Evolutionary conservation across 1,140 invertebrate species (phyloP).

Genomic region (Bombus waltoni): DNA sequence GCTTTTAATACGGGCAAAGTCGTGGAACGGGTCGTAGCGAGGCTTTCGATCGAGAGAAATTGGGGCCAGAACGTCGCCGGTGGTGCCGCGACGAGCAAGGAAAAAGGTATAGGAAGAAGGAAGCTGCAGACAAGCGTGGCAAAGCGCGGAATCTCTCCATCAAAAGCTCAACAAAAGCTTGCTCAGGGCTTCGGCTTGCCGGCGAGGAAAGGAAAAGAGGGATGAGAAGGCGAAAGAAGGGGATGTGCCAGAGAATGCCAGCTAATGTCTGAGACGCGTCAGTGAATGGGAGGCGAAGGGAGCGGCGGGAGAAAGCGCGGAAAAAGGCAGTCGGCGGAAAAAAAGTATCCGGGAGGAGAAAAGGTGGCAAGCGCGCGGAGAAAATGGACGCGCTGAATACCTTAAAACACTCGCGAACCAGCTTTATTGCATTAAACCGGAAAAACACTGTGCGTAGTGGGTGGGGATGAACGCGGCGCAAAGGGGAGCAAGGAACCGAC

Average conservation of each 20-base stretch:
- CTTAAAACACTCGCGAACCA: conserved; percentile 36
- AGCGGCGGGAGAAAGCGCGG: conserved; percentile 36
- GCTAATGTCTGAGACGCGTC: conserved; percentile 67
- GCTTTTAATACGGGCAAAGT: conserved; percentile 41
- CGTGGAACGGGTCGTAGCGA: conserved; percentile 55
- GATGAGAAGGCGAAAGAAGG: conserved; percentile 35
- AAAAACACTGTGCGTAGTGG: background rate
- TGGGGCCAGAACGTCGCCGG: conserved; percentile 51
- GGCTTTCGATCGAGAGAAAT: conserved; percentile 64
- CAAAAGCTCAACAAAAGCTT: conserved; percentile 69
- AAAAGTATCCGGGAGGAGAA: background rate
- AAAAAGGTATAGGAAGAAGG: conserved; percentile 35
- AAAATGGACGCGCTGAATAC: conserved; percentile 32
- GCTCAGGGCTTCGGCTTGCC: conserved; percentile 58
- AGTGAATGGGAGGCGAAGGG: conserved; percentile 47
- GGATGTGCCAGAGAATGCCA: conserved; percentile 55
- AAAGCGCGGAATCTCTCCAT: conserved; percentile 71
- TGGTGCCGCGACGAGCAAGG: conserved; percentile 42
- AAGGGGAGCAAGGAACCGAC: background rate
- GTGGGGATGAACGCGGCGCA: background rate
- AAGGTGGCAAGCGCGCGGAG: conserved; percentile 20
- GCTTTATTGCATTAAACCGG: conserved; percentile 17
- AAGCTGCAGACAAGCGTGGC: conserved; percentile 65
- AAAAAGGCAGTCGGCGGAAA: conserved; percentile 30
- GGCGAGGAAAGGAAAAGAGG: conserved; percentile 35